Base-by-base conservation (phyloP, 2,113 vertebrate genomes). In the Malurus cyaneus region DNA sequence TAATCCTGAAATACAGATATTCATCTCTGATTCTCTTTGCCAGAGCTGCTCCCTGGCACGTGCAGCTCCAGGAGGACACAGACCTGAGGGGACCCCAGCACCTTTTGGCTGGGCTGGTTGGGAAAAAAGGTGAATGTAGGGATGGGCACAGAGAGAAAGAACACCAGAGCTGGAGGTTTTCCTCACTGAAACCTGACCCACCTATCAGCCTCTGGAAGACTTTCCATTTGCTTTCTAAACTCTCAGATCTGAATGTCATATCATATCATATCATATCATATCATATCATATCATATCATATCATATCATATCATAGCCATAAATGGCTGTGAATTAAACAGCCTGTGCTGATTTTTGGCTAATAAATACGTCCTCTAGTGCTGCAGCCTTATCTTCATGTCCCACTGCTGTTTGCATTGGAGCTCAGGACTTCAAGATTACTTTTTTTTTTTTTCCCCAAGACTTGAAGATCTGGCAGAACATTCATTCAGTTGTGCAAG, bases 301-400 rank as follows among this genome's bases (percentile, higher is more conserved):
- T 36, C 36, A 36, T 36, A 36, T 39, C 39, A 39, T 39, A 39
- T 39, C 39, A 39, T 39, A 39, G 82, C 89, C 66, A 54, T 65
- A 89, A 94, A 90, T 70, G 92, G 86, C 81, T 94, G 91, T 73
- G 92, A 96, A 93, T 78, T 73, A 56, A 91, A 69, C 53, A 67
- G 64, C 44, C 72, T 94, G 77, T 1, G 26, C 78, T 6, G 47
- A 25, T 87, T 69, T 93, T 60, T 88, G 73, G 66, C 59, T 71
- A 76, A 56, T 19, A 81, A 69, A 31, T 81, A 52, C 0, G 26
- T 93, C 56, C 2, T 13, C 70, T 31, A 19, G 65, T 19, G 26
- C 88, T 49, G 61, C 44, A 31, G 39, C 3, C 4, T 88, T 95
- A 90, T 95, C 91, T 88, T 79, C 59, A 31, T 80, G 32, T 57